phyloP scores from a whole-genome alignment of 2,113 vertebrate genomes.

The Bagarius yarrelli region DNA sequence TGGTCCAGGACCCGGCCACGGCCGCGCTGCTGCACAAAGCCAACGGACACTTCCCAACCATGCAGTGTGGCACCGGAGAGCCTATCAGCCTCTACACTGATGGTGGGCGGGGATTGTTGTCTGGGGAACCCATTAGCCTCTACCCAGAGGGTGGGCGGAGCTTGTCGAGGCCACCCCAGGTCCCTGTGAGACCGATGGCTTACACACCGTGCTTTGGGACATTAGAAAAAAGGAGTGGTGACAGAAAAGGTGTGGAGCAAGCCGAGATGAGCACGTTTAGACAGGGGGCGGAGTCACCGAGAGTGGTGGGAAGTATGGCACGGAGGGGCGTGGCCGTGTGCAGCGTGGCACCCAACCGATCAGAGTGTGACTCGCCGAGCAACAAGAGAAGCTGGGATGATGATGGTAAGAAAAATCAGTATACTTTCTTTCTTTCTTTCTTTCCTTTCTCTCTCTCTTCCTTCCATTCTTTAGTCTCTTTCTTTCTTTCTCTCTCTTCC shows the following conservation, averaged over 20 bases:
- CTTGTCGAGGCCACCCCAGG: constrained; percentile 80
- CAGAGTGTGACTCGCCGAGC: constrained; percentile 89
- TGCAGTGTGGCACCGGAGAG: constrained; percentile 80
- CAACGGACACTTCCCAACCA: constrained; percentile 84
- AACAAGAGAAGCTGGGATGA: constrained; percentile 94
- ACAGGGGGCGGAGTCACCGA: constrained; percentile 80
- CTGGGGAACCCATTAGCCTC: constrained; percentile 80
- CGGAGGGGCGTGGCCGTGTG: constrained; percentile 91
- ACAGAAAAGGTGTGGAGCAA: constrained; percentile 78
- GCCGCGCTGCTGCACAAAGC: constrained; percentile 92
- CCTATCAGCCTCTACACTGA: constrained; percentile 70
- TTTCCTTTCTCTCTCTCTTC: neutral
- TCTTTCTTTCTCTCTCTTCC: too few relatives aligned
- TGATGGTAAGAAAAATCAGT: constrained; percentile 53
- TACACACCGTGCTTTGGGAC: constrained; percentile 93
- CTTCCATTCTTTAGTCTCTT: too few relatives aligned
- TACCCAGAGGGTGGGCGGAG: constrained; percentile 45
- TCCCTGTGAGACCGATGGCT: constrained; percentile 92
- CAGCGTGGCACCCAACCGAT: constrained; percentile 93
- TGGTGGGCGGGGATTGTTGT: constrained; percentile 40
- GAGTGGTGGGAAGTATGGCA: constrained; percentile 78
- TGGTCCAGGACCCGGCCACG: constrained; percentile 92
- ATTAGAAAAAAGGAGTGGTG: constrained; percentile 84
- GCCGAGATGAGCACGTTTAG: constrained; percentile 97
- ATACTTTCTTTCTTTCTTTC: neutral